Percentiles rank a stretch among this genome's conserved stretches.
Evolutionary conservation across 64 coral and sea anemone genomes (phyloP).

Genomic region (Dendrophyllia cribrosa): DNA sequence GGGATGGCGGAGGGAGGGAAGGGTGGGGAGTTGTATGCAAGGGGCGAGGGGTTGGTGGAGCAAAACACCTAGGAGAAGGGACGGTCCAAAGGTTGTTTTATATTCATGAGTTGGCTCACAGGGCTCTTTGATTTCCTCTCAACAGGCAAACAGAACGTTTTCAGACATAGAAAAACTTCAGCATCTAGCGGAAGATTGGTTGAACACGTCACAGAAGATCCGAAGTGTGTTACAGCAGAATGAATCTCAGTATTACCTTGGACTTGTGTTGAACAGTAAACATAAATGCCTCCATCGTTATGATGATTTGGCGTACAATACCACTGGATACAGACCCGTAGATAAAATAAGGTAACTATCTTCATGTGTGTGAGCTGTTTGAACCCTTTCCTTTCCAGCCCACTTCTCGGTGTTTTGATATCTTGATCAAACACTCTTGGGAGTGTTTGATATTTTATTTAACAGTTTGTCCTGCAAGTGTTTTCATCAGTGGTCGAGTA

Average conservation of each 20-base stretch:
- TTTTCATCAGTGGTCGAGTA: too few species aligned
- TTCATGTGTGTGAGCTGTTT: background rate
- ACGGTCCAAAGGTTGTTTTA: too few species aligned
- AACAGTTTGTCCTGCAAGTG: too few species aligned
- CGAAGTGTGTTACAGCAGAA: slow-evolving; percentile 47
- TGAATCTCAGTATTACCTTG: slow-evolving; percentile 78
- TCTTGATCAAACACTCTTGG: too few species aligned
- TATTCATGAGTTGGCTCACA: too few species aligned
- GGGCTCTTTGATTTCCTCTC: background rate
- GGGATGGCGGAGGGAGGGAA: too few species aligned
- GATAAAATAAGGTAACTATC: slow-evolving; percentile 5
- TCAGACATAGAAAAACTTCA: slow-evolving; percentile 79
- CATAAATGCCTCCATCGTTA: slow-evolving; percentile 50
- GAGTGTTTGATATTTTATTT: too few species aligned
- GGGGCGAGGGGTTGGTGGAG: too few species aligned
- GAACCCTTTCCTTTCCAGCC: too few species aligned
- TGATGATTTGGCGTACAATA: slow-evolving; percentile 19
- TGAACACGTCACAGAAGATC: slow-evolving; percentile 73
- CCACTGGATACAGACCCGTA: slow-evolving; percentile 50
- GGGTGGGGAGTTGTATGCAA: too few species aligned
- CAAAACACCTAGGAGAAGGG: too few species aligned
- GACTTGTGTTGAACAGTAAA: slow-evolving; percentile 40
- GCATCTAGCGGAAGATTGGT: slow-evolving; percentile 66
- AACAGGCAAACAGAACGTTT: slow-evolving; percentile 89
- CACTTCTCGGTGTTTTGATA: too few species aligned